Evolutionary conservation across 2,113 vertebrate species (phyloP), one percentile per base, ranked within the genome.

Genomic region (Pseudorasbora parva): DNA sequence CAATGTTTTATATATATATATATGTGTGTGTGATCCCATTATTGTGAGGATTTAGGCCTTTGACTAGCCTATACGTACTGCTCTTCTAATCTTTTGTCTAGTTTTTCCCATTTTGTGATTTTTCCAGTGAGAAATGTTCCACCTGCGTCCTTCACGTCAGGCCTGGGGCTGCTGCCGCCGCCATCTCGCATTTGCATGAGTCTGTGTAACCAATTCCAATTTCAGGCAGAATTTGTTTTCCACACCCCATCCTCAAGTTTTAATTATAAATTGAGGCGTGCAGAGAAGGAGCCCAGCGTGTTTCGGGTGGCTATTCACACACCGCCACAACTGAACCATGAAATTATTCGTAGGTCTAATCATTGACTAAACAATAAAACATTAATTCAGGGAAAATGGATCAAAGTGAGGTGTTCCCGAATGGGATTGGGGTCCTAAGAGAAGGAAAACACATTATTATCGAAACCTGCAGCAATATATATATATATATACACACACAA

Each of bases 331-430:
- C 60, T 84, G 85, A 88, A 85, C 69, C 85, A 45, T 86, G 82
- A 89, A 89, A 88, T 90, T 85, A 87, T 89, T 88, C 84, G 54
- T 30, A 19, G 83, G 83, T 87, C 83, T 89, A 89, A 89, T 89
- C 87, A 86, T 83, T 88, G 85, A 81, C 86, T 88, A 86, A 89
- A 91, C 88, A 88, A 88, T 89, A 86, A 82, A 87, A 86, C 82
- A 88, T 88, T 87, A 87, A 85, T 86, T 89, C 85, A 84, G 82
- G 82, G 81, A 87, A 88, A 88, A 87, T 85, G 59, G 66, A 85
- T 82, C 79, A 86, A 84, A 88, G 85, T 59, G 68, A 85, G 82
- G 74, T 71, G 74, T 71, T 82, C 43, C 82, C 25, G 51, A 85
- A 86, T 69, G 60, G 79, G 76, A 77, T 45, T 83, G 82, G 59